A percentile compares a stretch with the other conserved stretches of the same genome.
These are phyloP conservation scores for Sebastes vulpes DNA, from an alignment of 2,797 vertebrate species.

Conservation along the genomic window DNA sequence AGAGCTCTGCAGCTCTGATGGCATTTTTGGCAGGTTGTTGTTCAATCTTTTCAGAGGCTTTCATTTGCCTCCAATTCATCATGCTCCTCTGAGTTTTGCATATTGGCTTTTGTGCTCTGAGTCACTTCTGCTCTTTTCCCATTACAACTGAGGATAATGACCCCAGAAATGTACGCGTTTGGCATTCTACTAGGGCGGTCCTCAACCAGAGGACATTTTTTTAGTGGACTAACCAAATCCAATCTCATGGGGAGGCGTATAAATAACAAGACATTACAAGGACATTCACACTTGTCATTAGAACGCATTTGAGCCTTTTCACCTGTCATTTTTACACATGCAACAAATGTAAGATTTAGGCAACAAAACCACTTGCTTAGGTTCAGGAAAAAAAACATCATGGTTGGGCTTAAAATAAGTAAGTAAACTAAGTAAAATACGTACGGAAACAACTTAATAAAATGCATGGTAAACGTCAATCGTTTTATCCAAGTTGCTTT, in stretches of 20 bases:
- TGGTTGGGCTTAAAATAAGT: no score
- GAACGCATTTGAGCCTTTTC: no score
- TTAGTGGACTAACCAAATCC: background rate
- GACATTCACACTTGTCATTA: background rate
- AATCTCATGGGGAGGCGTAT: background rate
- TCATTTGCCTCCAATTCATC: conserved; percentile 37
- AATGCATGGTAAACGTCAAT: no score
- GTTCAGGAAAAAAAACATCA: no score
- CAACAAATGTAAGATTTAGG: no score
- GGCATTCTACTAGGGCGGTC: background rate
- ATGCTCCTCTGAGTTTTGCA: conserved; percentile 30
- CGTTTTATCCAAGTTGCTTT: no score
- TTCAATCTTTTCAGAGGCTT: conserved; percentile 39
- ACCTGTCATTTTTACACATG: no score
- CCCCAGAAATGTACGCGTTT: background rate
- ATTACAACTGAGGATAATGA: conserved; percentile 18
- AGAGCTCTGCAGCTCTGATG: conserved; percentile 46
- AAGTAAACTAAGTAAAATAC: no score
- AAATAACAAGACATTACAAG: background rate
- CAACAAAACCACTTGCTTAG: no score
- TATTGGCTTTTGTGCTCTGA: conserved; percentile 16
- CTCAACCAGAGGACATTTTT: background rate
- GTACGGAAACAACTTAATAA: no score
- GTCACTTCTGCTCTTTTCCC: conserved; percentile 2
- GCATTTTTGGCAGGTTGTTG: conserved; percentile 56